Conservation (phyloP, 2,113 vertebrate species). For the Desmodus rotundus region DNA sequence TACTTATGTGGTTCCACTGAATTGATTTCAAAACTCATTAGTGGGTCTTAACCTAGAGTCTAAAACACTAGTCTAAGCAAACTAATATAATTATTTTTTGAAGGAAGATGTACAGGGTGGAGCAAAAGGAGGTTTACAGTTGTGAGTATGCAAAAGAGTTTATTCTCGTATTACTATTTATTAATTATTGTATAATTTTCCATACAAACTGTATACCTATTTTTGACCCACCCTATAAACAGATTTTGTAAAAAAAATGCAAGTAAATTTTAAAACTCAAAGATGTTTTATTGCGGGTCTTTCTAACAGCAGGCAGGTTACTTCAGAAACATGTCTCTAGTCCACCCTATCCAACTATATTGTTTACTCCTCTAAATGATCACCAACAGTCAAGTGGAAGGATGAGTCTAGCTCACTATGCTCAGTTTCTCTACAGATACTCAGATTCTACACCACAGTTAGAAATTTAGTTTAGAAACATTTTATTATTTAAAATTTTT, state of each 20-base stretch:
- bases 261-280: conserved; percentile 37
- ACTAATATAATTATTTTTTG: not conserved
- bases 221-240: not conserved
- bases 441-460: not conserved
- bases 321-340: not conserved
- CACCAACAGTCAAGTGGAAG: not conserved
- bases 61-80: conserved; percentile 28
- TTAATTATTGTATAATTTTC: no score
- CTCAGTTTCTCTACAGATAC: conserved; percentile 3
- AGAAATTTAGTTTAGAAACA: conserved; percentile 7
- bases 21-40: conserved; percentile 15
- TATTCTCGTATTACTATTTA: no score
- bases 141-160: no score
- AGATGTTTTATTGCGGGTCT: not conserved
- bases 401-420: not conserved
- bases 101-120: not conserved
- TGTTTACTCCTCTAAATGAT: not conserved
- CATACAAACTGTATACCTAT: no score
- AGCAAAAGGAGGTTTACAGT: no score
- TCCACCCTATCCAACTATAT: not conserved
- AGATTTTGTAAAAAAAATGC: not conserved
- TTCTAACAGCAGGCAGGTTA: not conserved
- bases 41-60: not conserved
- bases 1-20: not conserved
- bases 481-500: not conserved